phyloP scores from a whole-genome alignment of 2,888 invertebrate genomes.

The Panzeria rudis region DNA sequence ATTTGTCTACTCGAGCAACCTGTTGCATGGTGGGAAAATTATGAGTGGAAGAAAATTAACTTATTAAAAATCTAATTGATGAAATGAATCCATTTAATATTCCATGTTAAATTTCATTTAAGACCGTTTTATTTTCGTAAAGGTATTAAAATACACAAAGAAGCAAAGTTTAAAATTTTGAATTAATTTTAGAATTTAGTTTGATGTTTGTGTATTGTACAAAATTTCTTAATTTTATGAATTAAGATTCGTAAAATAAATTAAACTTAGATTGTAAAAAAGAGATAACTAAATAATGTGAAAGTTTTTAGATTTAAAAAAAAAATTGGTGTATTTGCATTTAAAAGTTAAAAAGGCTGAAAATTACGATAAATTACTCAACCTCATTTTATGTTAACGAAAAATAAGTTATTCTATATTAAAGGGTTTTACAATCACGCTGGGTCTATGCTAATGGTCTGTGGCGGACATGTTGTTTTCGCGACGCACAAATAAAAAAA shows the following conservation, averaged over 20 bases:
- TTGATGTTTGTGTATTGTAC: neutral
- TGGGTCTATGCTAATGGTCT: too few relatives aligned
- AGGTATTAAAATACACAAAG: constrained; percentile 16
- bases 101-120: constrained; percentile 50
- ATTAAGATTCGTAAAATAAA: neutral
- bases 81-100: constrained; percentile 61
- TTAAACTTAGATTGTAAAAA: neutral
- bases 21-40: constrained; percentile 57
- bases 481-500: too few relatives aligned
- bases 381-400: too few relatives aligned
- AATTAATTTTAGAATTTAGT: constrained; percentile 1
- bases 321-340: neutral
- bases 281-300: neutral
- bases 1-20: constrained; percentile 38
- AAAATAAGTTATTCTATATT: too few relatives aligned
- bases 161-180: neutral
- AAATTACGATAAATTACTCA: too few relatives aligned
- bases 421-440: too few relatives aligned
- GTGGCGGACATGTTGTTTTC: too few relatives aligned
- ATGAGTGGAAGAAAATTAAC: constrained; percentile 55
- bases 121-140: constrained; percentile 7
- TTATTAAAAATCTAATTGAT: constrained; percentile 67
- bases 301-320: constrained; percentile 5
- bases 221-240: neutral
- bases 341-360: neutral